Evolutionary conservation across 2,113 vertebrate genomes (phyloP).

Genomic region (Halcyon malimbica): DNA sequence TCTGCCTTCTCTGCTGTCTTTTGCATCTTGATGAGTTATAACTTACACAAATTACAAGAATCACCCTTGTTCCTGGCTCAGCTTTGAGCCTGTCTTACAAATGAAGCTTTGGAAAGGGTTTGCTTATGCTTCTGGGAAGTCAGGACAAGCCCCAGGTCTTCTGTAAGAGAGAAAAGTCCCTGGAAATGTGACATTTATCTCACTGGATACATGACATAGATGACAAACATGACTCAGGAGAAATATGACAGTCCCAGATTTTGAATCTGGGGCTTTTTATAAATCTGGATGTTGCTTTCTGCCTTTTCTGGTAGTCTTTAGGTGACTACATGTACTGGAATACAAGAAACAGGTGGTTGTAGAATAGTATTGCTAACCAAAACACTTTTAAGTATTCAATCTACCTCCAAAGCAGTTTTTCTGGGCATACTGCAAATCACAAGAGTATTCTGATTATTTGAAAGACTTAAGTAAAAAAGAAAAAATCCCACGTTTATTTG

Average conservation of each 20-base stretch:
- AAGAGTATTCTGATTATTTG: neutral
- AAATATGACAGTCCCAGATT: neutral
- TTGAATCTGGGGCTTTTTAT: neutral
- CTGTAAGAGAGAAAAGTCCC: neutral
- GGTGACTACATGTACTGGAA: neutral
- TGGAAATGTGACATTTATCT: neutral
- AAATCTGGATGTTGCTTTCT: neutral
- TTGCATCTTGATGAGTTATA: neutral
- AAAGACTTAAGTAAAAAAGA: neutral
- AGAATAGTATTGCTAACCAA: neutral
- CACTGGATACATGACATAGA: neutral
- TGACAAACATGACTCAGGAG: neutral
- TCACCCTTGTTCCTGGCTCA: neutral
- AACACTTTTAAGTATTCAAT: neutral
- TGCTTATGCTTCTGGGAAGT: neutral
- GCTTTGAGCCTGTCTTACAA: fast-evolving
- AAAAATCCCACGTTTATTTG: neutral
- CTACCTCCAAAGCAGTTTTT: neutral
- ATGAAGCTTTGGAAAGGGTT: neutral
- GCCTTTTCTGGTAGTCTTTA: neutral
- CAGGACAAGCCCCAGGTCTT: neutral
- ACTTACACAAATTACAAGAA: neutral
- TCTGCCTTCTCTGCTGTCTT: neutral
- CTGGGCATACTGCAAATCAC: neutral
- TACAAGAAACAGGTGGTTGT: neutral